Percentiles rank a stretch among this genome's conserved stretches.
Evolutionary conservation across 2,888 invertebrate species (phyloP).

Genomic region (Hirtodrosophila cameraria): DNA sequence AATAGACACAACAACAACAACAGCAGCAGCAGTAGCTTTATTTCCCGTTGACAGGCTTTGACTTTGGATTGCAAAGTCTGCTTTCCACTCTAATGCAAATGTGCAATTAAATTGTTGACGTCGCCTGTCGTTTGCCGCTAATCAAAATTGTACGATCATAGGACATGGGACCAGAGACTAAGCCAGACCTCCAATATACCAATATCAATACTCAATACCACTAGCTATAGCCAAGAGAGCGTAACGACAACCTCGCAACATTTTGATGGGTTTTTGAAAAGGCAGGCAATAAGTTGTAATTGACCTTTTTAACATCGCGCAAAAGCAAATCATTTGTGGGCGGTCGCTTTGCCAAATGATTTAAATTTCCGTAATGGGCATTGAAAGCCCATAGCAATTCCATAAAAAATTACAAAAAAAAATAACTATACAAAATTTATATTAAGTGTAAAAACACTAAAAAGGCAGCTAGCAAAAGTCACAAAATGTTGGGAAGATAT

Average conservation of each 20-base stretch:
- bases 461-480: constrained; percentile 12
- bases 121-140: constrained; percentile 67
- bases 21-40: constrained; percentile 16
- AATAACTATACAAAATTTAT: too few species aligned
- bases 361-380: constrained; percentile 35
- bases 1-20: constrained; percentile 28
- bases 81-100: constrained; percentile 78
- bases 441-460: constrained; percentile 19
- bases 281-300: constrained; percentile 74
- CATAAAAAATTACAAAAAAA: constrained; percentile 34
- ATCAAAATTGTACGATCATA: constrained; percentile 78
- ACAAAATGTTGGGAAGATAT: too few species aligned
- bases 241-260: constrained; percentile 51
- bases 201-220: not conserved
- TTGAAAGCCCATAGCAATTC: constrained; percentile 31
- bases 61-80: constrained; percentile 35
- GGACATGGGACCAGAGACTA: constrained; percentile 52
- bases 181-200: constrained; percentile 3
- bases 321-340: constrained; percentile 57
- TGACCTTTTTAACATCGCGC: constrained; percentile 68
- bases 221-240: constrained; percentile 56
- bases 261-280: constrained; percentile 57
- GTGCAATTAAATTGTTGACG: constrained; percentile 79
- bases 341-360: constrained; percentile 51
- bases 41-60: constrained; percentile 54